Percentiles rank a stretch among this genome's conserved stretches.
phyloP scores from a whole-genome alignment of 1,140 invertebrate species.

The Galleria mellonella region DNA sequence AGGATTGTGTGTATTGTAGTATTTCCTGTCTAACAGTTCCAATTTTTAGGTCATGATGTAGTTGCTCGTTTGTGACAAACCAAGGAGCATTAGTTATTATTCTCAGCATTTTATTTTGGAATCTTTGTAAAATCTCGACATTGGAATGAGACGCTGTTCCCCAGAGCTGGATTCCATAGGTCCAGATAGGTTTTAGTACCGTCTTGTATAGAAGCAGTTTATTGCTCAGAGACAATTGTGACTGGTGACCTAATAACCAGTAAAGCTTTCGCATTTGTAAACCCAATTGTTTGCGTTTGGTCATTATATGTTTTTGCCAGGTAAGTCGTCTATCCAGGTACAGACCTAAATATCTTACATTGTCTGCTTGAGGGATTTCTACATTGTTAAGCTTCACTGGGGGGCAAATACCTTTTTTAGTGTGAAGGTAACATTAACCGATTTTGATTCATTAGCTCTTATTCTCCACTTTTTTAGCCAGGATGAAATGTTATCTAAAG shows the following conservation, averaged over 20 bases:
- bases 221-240: neutral
- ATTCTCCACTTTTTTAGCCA: constrained; percentile 24
- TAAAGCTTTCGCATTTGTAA: neutral
- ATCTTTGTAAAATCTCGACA: no score
- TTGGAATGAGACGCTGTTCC: no score
- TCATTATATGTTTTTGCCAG: constrained; percentile 24
- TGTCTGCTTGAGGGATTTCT: constrained; percentile 13
- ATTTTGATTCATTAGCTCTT: constrained; percentile 20
- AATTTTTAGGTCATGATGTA: no score
- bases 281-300: constrained; percentile 18
- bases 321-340: constrained; percentile 25
- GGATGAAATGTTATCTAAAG: constrained; percentile 7
- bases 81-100: no score
- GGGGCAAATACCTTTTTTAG: constrained; percentile 10
- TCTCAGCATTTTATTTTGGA: no score
- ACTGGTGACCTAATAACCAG: neutral
- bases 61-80: no score
- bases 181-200: constrained; percentile 11
- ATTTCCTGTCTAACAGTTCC: no score
- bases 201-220: constrained; percentile 6
- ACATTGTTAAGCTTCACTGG: constrained; percentile 15
- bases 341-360: constrained; percentile 20
- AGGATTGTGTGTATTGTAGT: no score
- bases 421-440: constrained; percentile 19
- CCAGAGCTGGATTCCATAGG: constrained; percentile 6